Conservation (phyloP, 1,140 invertebrate genomes). For the Zaprionus capensis region DNA sequence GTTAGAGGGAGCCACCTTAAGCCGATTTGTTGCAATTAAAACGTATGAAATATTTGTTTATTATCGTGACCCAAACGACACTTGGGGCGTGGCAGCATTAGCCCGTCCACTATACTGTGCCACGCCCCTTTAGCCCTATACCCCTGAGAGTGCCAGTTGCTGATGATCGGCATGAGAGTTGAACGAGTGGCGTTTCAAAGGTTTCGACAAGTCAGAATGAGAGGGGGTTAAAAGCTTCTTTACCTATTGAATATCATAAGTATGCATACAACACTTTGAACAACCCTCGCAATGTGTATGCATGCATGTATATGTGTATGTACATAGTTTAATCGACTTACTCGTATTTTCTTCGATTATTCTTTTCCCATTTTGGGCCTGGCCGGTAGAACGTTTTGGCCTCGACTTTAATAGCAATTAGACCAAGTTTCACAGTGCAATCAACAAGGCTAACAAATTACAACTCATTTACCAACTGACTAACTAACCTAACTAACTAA, state of each 20-base stretch:
- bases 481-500: slow-evolving; percentile 13
- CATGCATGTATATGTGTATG: too few species aligned
- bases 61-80: slow-evolving; percentile 30
- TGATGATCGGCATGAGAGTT: slow-evolving; percentile 11
- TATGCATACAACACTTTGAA: background rate
- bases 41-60: slow-evolving; percentile 53
- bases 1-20: slow-evolving; percentile 24
- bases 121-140: background rate
- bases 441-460: slow-evolving; percentile 25
- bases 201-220: background rate
- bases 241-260: too few species aligned
- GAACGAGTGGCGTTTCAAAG: background rate
- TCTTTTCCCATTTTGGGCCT: slow-evolving; percentile 9
- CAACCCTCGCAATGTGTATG: background rate
- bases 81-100: slow-evolving; percentile 35
- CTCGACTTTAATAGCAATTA: slow-evolving; percentile 33
- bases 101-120: background rate
- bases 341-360: slow-evolving; percentile 10
- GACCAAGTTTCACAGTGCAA: slow-evolving; percentile 26
- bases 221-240: too few species aligned
- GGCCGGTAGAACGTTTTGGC: slow-evolving; percentile 12
- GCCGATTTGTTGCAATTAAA: slow-evolving; percentile 60
- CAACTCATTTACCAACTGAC: slow-evolving; percentile 11
- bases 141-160: background rate
- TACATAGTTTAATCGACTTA: background rate